Conservation (phyloP, 2,888 invertebrate species). For the Alloplasta piceator region DNA sequence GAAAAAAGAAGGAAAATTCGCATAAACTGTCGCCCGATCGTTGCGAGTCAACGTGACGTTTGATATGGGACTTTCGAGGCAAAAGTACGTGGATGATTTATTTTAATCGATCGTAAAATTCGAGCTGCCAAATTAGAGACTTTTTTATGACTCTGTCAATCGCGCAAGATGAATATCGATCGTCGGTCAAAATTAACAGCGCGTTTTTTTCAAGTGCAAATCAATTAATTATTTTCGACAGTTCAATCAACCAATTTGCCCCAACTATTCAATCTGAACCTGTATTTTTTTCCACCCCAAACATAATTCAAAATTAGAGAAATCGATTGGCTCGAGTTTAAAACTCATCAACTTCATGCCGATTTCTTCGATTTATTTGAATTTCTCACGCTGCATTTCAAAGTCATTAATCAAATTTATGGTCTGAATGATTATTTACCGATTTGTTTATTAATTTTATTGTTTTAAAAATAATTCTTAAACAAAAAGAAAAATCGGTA, state of each 20-base stretch:
- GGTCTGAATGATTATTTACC: no score
- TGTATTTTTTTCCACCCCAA: constrained; percentile 13
- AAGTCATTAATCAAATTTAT: no score
- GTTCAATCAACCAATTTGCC: no score
- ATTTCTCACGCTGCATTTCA: constrained; percentile 33
- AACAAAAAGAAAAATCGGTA: constrained; percentile 11
- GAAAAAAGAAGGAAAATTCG: constrained; percentile 23
- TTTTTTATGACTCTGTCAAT: no score
- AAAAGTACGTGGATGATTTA: background rate
- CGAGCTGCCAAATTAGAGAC: constrained; percentile 1
- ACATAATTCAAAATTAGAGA: no score
- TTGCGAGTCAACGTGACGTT: background rate
- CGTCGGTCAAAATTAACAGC: no score
- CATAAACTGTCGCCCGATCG: constrained; percentile 30
- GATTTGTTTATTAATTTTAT: background rate
- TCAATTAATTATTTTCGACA: no score
- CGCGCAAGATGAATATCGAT: no score
- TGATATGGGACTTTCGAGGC: background rate
- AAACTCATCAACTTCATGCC: no score
- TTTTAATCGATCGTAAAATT: constrained; percentile 13
- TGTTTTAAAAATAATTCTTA: background rate
- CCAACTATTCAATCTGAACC: background rate
- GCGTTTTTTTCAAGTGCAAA: no score
- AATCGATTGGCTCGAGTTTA: no score
- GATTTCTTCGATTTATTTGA: no score